Base-by-base conservation (phyloP, 1,140 invertebrate genomes). In the Drosophila subobscura region DNA sequence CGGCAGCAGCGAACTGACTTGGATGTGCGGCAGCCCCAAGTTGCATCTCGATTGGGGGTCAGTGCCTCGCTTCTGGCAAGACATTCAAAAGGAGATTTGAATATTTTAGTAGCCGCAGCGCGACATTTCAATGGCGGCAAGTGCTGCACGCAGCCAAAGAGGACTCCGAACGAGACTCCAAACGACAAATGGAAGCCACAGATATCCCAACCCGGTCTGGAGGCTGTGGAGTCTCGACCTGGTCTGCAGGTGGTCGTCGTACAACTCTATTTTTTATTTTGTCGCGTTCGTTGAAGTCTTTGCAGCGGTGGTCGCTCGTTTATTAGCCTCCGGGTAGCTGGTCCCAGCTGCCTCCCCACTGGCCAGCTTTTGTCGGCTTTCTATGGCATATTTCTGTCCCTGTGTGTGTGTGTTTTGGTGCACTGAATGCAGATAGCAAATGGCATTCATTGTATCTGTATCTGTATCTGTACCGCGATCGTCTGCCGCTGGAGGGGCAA, bases 231-330 rank as follows among this genome's bases (percentile, higher is more conserved):
- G 56, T 1, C 16, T 20, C 64, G 58, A 61, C 57, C 78, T 45
- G 65, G 71, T 74, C 81, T 72, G 83, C 83, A 86, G 83, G 83
- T 86, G 83, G 83, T 86, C 83, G 83, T 88, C 83, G 78, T 86
- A 86, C 83, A 86, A 86, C 83, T 86, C 83, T 86, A 86, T 86
- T 86, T 86, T 86, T 86, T 86, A 86, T 86, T 86, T 86, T 86
- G 83, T 88, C 83, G 83, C 83, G 83, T 86, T 84, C 74, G 59
- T 54, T 86, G 78, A 80, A 86, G 81, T 81, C 75, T 73, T 71
- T 64, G 55, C 79, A 50, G 76, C 80, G 80, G 80, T 84, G 80
- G 80, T 76, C 79, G 65, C 47, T 72, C 66, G 72, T 79, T 84
- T 79, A 58, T 78, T 77, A 73, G 64, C 47, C 59, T 33, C 16